Evolutionary conservation across 2,888 invertebrate genomes (phyloP).

Genomic region (Calliphora vomitoria): DNA sequence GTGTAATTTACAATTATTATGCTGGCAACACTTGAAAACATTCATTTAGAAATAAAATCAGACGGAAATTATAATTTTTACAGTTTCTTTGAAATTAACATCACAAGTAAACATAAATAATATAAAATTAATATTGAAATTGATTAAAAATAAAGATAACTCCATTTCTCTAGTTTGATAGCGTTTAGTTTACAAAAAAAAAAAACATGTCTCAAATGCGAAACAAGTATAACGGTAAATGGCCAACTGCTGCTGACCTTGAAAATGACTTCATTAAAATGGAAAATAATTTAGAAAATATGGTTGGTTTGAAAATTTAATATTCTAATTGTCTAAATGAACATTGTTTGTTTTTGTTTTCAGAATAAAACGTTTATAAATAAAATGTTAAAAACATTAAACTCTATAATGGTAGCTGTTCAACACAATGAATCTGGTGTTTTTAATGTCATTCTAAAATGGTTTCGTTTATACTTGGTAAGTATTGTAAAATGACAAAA

Average conservation of each 20-base stretch:
- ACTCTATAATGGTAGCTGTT: constrained; percentile 17
- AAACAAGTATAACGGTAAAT: constrained; percentile 20
- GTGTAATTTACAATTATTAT: too few species aligned
- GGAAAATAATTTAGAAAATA: constrained; percentile 31
- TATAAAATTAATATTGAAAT: background rate
- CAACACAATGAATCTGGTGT: constrained; percentile 47
- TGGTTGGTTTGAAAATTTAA: constrained; percentile 14
- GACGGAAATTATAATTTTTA: background rate
- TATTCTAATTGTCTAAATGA: background rate
- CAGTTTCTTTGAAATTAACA: constrained; percentile 24
- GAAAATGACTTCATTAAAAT: constrained; percentile 20
- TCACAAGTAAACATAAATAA: background rate
- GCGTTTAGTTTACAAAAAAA: background rate
- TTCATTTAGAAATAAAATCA: too few species aligned
- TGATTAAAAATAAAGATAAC: background rate
- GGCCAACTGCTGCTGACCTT: constrained; percentile 35
- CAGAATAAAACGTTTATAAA: constrained; percentile 62
- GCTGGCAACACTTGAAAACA: too few species aligned
- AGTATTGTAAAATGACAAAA: background rate
- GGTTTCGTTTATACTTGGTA: constrained; percentile 71
- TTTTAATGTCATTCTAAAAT: constrained; percentile 53
- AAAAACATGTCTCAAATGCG: constrained; percentile 2
- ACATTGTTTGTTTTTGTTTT: constrained; percentile 10
- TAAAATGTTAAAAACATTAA: constrained; percentile 55
- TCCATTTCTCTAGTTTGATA: background rate